Conservation (phyloP, 2,113 vertebrate species). For the Actenoides hombroni region DNA sequence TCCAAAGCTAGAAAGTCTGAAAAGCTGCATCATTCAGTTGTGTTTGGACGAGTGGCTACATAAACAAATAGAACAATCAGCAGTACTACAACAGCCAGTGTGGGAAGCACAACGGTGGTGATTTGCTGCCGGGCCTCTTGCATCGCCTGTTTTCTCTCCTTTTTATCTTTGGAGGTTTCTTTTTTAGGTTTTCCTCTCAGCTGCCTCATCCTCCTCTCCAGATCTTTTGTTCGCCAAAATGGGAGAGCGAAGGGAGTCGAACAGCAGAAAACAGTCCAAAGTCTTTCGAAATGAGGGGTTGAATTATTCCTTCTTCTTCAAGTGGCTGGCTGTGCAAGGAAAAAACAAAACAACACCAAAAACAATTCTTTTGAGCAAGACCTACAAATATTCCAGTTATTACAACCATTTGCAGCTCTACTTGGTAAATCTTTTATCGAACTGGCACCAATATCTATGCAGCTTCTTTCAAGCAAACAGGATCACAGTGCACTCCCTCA, state of each 20-base stretch:
- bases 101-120: conserved; percentile 90
- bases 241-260: not conserved
- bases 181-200: conserved; percentile 97
- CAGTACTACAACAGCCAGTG: conserved; percentile 85
- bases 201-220: conserved; percentile 86
- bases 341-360: not conserved
- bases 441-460: not conserved
- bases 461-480: not conserved
- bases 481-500: rapidly evolving
- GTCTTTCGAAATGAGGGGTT: not conserved
- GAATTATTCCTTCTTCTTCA: not conserved
- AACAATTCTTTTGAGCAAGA: not conserved
- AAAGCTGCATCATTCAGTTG: conserved; percentile 77
- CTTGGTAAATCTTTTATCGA: not conserved
- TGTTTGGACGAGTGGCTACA: conserved; percentile 88
- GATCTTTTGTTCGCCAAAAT: not conserved
- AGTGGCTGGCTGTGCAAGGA: not conserved
- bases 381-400: not conserved
- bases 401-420: not conserved
- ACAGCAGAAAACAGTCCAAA: not conserved
- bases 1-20: not conserved
- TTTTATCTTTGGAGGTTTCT: conserved; percentile 95
- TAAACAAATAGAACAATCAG: conserved; percentile 95
- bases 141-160: conserved; percentile 96
- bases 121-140: conserved; percentile 94